A percentile compares a stretch with the other conserved stretches of the same genome.
These are phyloP conservation scores for Myotis vivesi DNA, from an alignment of 2,797 vertebrate species.

Conservation along the genomic window DNA sequence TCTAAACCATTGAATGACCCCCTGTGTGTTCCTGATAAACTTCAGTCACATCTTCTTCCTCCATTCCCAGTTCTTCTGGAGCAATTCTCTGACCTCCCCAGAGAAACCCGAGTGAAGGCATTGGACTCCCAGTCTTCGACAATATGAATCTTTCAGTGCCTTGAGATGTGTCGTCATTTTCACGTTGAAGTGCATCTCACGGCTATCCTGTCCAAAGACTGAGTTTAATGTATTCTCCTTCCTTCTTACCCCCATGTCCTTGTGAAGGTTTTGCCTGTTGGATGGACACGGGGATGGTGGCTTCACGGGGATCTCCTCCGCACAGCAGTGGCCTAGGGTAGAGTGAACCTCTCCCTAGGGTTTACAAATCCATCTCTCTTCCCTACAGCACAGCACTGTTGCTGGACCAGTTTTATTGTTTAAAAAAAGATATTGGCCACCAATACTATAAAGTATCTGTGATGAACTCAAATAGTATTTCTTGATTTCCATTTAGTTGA, in stretches of 20 bases:
- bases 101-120: slow-evolving; percentile 97
- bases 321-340: background rate
- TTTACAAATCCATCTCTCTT: background rate
- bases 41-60: slow-evolving; percentile 93
- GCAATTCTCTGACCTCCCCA: slow-evolving; percentile 98
- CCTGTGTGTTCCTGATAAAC: slow-evolving; percentile 96
- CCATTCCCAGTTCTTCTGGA: slow-evolving; percentile 97
- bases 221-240: background rate
- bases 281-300: background rate
- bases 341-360: background rate
- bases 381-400: background rate
- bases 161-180: background rate
- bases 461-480: background rate
- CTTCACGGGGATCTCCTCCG: background rate
- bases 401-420: background rate
- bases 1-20: slow-evolving; percentile 86
- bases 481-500: background rate
- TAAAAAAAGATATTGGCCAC: background rate
- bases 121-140: slow-evolving; percentile 87
- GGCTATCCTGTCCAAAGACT: background rate
- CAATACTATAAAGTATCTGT: background rate
- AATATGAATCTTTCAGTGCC: background rate
- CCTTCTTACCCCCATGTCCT: background rate
- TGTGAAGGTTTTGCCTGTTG: background rate
- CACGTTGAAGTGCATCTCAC: background rate